Conservation (phyloP, 2,113 vertebrate species). For the Pollachius pollachius region DNA sequence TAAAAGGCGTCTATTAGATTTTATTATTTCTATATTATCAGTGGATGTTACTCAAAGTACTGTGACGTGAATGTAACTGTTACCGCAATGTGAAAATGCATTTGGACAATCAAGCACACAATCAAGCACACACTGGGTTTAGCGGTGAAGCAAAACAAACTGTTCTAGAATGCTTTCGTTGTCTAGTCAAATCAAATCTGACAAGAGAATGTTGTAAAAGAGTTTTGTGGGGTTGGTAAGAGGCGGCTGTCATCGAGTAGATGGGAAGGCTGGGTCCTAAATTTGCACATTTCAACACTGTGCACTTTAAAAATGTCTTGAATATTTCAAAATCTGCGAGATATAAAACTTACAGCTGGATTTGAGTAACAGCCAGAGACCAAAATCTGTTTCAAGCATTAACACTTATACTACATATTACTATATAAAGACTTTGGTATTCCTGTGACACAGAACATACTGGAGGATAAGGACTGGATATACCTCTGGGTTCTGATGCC, state of each 20-base stretch:
- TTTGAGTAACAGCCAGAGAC: not conserved
- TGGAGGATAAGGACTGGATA: too few relatives aligned
- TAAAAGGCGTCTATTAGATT: too few relatives aligned
- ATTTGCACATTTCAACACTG: constrained; percentile 11
- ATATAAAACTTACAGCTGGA: not conserved
- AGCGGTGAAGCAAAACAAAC: constrained; percentile 10
- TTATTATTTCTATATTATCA: too few relatives aligned
- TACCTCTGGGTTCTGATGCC: too few relatives aligned
- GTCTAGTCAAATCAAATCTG: constrained; percentile 10
- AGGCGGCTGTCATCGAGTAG: constrained; percentile 20
- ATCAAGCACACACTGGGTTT: constrained; percentile 5
- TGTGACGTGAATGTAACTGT: too few relatives aligned
- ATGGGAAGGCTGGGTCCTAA: constrained; percentile 10
- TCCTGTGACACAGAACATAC: too few relatives aligned
- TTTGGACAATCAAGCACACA: constrained; percentile 20
- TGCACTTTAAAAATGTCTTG: not conserved
- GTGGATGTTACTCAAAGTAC: too few relatives aligned
- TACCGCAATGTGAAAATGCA: too few relatives aligned
- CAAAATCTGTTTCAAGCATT: not conserved
- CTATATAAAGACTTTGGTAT: too few relatives aligned
- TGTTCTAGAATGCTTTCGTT: constrained; percentile 4
- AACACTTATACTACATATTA: not conserved
- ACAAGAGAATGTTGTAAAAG: constrained; percentile 35
- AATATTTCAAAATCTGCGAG: not conserved
- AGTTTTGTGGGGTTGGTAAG: constrained; percentile 21